These are phyloP conservation scores for Pempheris klunzingeri DNA, from an alignment of 2,797 vertebrate species.

Conservation along the genomic window DNA sequence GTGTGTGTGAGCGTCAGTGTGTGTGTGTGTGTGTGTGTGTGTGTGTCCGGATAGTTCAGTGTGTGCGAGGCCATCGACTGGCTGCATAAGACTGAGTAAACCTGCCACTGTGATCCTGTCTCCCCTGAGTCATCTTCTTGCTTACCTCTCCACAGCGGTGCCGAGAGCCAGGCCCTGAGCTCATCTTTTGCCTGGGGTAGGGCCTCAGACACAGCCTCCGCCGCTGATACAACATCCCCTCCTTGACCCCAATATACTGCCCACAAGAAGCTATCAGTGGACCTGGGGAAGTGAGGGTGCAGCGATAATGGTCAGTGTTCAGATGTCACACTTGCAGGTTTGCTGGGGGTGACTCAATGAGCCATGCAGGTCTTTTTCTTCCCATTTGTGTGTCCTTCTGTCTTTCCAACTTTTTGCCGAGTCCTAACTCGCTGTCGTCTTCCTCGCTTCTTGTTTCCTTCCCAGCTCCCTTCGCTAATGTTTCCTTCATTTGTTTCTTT, in stretches of 20 bases:
- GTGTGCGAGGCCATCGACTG: slow-evolving; percentile 41
- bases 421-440: slow-evolving; percentile 6
- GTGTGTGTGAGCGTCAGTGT: slow-evolving; percentile 9
- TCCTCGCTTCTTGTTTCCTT: background rate
- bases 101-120: slow-evolving; percentile 63
- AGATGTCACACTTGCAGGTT: slow-evolving; percentile 57
- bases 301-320: slow-evolving; percentile 48
- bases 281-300: slow-evolving; percentile 43
- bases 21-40: slow-evolving; percentile 14
- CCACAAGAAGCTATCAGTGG: slow-evolving; percentile 53
- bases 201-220: slow-evolving; percentile 23
- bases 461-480: background rate
- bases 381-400: slow-evolving; percentile 20
- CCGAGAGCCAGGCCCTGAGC: slow-evolving; percentile 43
- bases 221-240: slow-evolving; percentile 42
- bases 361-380: slow-evolving; percentile 25
- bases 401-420: slow-evolving; percentile 8
- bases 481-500: background rate
- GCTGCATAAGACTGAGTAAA: slow-evolving; percentile 56
- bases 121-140: slow-evolving; percentile 43
- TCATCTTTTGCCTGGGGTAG: slow-evolving; percentile 35
- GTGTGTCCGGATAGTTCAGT: slow-evolving; percentile 1
- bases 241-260: slow-evolving; percentile 64
- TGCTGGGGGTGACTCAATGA: slow-evolving; percentile 32
- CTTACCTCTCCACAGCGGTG: slow-evolving; percentile 50